Evolutionary conservation across 2,797 vertebrate genomes (phyloP), one percentile per base, ranked within the genome.

Genomic region (Kryptolebias ocellatus): DNA sequence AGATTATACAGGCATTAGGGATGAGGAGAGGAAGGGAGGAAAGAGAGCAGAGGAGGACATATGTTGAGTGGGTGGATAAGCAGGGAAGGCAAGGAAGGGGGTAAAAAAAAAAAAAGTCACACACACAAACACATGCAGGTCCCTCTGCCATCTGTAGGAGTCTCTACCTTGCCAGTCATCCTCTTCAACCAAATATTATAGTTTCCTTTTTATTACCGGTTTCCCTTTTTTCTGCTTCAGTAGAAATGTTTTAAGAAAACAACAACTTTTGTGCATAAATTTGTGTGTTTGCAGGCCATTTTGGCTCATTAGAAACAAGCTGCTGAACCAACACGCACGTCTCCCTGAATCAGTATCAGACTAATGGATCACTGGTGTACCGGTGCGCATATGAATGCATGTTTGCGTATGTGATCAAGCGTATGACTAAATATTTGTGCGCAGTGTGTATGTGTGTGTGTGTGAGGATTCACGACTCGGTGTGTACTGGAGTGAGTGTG

Each of bases 21-120:
- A 64, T 8, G 59, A 83, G 64, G 70, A 80, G 61, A 46, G 55
- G 56, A 66, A 42, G 37, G 16, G 27, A 58, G 67, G 52, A 61
- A 44, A 60, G 42, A 45, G 59, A 74, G 67, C 59, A 75, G 76
- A 64, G 61, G 71, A 83, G 84, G 86, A 89, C 92, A 93, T 93
- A 92, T 93, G 92, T 88, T 93, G 92, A 90, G 92, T 92, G 89
- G 94, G 94, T 86, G 91, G 86, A 85, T 74, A 86, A 83, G 85
- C 89, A 90, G 84, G 80, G 81, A 89, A 85, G 82, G 87, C 78
- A 86, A 76, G 79, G 81, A 81, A 91, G 89, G 83, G 90, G 86
- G 85, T 87, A 87, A 69, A 49, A 79, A 76, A 79, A 83, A 85
- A 81, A 79, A 83, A 24, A 85, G 80, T 66, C 73, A 61, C 70